A percentile compares a stretch with the other conserved stretches of the same genome.
phyloP scores from a whole-genome alignment of 2,113 vertebrate species.

The Panthera uncia region DNA sequence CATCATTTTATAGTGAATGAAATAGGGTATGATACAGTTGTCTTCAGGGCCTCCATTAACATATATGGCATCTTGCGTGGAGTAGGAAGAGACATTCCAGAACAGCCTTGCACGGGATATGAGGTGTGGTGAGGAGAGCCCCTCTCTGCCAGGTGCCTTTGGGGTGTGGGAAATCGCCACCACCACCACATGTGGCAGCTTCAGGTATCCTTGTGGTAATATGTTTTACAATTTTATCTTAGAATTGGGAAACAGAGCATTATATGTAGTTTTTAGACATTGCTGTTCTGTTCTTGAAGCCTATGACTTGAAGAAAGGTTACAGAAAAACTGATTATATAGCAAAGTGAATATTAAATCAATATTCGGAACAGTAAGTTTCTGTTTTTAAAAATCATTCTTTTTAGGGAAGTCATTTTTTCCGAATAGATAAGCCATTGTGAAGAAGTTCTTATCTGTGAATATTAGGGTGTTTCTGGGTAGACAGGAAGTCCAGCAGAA shows the following conservation, averaged over 20 bases:
- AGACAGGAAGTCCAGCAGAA: slow-evolving; percentile 44
- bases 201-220: neutral
- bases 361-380: neutral
- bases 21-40: neutral
- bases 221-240: neutral
- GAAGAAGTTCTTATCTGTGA: neutral
- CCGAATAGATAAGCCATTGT: neutral
- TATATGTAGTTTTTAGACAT: neutral
- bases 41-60: neutral
- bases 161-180: neutral
- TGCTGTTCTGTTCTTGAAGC: neutral
- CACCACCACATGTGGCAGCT: no score
- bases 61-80: neutral
- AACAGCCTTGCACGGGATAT: neutral
- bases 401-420: neutral
- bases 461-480: neutral
- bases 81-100: neutral
- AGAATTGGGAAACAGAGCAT: neutral
- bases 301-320: neutral
- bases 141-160: neutral
- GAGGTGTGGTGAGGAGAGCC: neutral
- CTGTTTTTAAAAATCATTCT: slow-evolving; percentile 32
- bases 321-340: neutral
- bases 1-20: neutral
- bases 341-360: neutral